Evolutionary conservation across 2,113 vertebrate genomes (phyloP).

Genomic region (Bothrops jararaca): DNA sequence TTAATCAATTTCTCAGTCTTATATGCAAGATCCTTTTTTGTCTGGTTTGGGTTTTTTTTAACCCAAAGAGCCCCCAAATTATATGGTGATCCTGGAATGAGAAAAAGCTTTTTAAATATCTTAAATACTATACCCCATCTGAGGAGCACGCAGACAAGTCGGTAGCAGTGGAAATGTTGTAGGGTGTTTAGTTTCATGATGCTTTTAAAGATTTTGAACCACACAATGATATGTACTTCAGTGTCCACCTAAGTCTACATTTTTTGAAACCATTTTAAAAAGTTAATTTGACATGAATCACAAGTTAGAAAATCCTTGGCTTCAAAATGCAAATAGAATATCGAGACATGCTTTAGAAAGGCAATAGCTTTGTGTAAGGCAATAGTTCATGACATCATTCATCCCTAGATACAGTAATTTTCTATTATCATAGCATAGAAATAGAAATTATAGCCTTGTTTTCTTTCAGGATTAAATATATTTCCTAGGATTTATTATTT

Average conservation of each 20-base stretch:
- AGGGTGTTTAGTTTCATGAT: not conserved
- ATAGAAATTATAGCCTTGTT: not conserved
- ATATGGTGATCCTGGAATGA: not conserved
- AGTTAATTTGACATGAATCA: not conserved
- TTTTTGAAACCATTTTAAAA: not conserved
- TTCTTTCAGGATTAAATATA: slow-evolving; percentile 2
- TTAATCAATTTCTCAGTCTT: not conserved
- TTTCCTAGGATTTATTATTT: slow-evolving; percentile 10
- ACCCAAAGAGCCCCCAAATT: not conserved
- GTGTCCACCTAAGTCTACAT: slow-evolving; percentile 1
- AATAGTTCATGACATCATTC: not conserved
- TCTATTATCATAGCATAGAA: not conserved
- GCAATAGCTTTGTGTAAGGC: not conserved
- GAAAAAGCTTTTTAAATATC: not conserved
- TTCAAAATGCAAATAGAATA: slow-evolving; percentile 39
- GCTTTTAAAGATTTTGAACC: slow-evolving; percentile 1
- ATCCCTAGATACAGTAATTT: not conserved
- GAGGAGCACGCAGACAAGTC: not conserved
- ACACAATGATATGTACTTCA: not conserved
- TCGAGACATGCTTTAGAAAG: slow-evolving; percentile 24
- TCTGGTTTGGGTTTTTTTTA: not conserved
- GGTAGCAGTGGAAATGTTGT: not conserved
- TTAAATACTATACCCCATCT: not conserved
- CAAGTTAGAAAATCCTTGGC: slow-evolving; percentile 7
- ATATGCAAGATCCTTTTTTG: not conserved